Evolutionary conservation across 37 sponge, comb jelly and placozoan genomes (phyloP).

Genomic region (Chondrilla cf. caribensis): DNA sequence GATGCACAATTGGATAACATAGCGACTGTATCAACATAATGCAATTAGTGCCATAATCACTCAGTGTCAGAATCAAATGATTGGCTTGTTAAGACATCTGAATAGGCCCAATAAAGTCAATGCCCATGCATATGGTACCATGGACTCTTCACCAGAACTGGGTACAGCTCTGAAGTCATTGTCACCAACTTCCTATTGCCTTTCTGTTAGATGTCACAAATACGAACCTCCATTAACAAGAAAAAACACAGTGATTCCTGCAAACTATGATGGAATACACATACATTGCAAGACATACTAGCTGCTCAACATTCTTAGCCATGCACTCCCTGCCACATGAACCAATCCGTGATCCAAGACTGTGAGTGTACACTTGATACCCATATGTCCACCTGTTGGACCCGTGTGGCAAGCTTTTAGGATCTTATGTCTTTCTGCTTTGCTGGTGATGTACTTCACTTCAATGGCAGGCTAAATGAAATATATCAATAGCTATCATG

Average conservation of each 20-base stretch:
- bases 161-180: slow-evolving; percentile 60
- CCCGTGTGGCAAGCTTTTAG: slow-evolving; percentile 52
- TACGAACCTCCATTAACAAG: slow-evolving; percentile 29
- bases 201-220: slow-evolving; percentile 68
- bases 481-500: too few species aligned
- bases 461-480: neutral
- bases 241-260: neutral
- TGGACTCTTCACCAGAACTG: slow-evolving; percentile 65
- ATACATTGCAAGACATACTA: slow-evolving; percentile 36
- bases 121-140: slow-evolving; percentile 72
- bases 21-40: slow-evolving; percentile 52
- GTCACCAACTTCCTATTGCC: slow-evolving; percentile 39
- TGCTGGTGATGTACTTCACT: slow-evolving; percentile 15
- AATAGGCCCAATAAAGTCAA: slow-evolving; percentile 73
- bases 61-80: slow-evolving; percentile 54
- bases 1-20: slow-evolving; percentile 39
- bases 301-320: slow-evolving; percentile 42
- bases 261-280: neutral
- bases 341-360: slow-evolving; percentile 46
- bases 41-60: slow-evolving; percentile 74
- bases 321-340: slow-evolving; percentile 59
- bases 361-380: slow-evolving; percentile 42
- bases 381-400: slow-evolving; percentile 75
- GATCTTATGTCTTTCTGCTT: slow-evolving; percentile 34
- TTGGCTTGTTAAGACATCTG: slow-evolving; percentile 19